A percentile compares a stretch with the other conserved stretches of the same genome.
phyloP scores from a whole-genome alignment of 1,140 invertebrate genomes.

The Drosophila obscura region DNA sequence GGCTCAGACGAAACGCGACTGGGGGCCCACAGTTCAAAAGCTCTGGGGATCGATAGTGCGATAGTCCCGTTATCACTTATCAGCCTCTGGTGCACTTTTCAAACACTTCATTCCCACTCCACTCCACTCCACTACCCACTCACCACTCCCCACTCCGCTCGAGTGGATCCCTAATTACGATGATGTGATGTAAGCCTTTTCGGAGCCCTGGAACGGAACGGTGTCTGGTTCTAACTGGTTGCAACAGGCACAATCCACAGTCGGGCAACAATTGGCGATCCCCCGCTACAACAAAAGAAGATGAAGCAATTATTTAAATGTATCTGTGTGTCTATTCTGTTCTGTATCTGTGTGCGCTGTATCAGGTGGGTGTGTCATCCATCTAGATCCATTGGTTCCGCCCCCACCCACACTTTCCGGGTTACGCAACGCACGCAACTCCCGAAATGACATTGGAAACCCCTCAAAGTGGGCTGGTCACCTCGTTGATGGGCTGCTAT shows the following conservation, averaged over 20 bases:
- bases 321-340: constrained; percentile 19
- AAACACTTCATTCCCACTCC: too few species aligned
- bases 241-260: constrained; percentile 39
- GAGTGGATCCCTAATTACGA: constrained; percentile 46
- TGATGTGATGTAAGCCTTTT: constrained; percentile 61
- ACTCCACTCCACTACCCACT: background rate
- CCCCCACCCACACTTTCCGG: too few species aligned
- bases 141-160: constrained; percentile 12
- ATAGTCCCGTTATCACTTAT: constrained; percentile 16
- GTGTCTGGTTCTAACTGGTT: constrained; percentile 59
- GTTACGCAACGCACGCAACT: constrained; percentile 29
- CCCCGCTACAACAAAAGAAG: constrained; percentile 23
- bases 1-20: background rate
- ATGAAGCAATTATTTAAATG: constrained; percentile 65
- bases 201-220: constrained; percentile 14
- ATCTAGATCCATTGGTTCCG: constrained; percentile 21
- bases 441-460: constrained; percentile 53
- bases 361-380: constrained; percentile 43
- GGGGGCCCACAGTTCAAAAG: constrained; percentile 46
- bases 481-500: too few species aligned
- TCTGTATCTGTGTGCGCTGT: background rate
- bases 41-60: constrained; percentile 1
- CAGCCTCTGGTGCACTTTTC: constrained; percentile 32
- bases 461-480: constrained; percentile 46
- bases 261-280: constrained; percentile 26